These are phyloP conservation scores for Dendropsophus ebraccatus DNA, from an alignment of 2,113 vertebrate species.

Conservation along the genomic window DNA sequence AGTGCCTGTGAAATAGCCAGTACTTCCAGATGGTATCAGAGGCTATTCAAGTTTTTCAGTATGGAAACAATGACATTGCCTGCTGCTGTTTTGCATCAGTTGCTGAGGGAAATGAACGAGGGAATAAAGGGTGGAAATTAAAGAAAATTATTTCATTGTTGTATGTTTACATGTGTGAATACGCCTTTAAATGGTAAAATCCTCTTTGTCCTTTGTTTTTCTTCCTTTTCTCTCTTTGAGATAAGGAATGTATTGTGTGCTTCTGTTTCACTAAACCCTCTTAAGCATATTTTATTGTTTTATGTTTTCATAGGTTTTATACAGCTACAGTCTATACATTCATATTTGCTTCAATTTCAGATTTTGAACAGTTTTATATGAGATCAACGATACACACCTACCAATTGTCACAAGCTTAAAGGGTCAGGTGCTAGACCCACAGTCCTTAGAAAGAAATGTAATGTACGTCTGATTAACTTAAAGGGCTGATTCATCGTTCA, in stretches of 20 bases:
- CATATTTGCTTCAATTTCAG: too few species aligned
- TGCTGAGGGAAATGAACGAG: not conserved
- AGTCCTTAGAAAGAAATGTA: too few species aligned
- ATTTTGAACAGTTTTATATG: too few species aligned
- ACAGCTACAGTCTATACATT: too few species aligned
- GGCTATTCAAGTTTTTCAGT: conserved; percentile 32
- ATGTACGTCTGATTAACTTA: too few species aligned
- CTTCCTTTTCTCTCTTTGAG: not conserved
- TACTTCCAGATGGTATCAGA: conserved; percentile 35
- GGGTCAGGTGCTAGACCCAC: too few species aligned
- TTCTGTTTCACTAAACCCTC: not conserved
- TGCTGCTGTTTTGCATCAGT: conserved; percentile 32
- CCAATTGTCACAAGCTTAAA: too few species aligned
- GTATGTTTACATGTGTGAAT: conserved; percentile 17
- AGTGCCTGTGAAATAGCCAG: conserved; percentile 36
- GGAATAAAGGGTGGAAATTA: conserved; percentile 3
- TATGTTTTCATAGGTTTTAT: not conserved
- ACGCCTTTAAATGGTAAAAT: not conserved
- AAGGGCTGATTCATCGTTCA: too few species aligned
- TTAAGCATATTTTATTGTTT: not conserved
- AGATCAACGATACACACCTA: too few species aligned
- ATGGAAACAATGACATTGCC: conserved; percentile 21
- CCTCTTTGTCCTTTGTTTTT: not conserved
- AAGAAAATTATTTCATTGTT: conserved; percentile 24
- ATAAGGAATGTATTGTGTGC: not conserved